These are phyloP conservation scores for Scaptomyza polygonia DNA, from an alignment of 2,888 invertebrate species.

Conservation along the genomic window DNA sequence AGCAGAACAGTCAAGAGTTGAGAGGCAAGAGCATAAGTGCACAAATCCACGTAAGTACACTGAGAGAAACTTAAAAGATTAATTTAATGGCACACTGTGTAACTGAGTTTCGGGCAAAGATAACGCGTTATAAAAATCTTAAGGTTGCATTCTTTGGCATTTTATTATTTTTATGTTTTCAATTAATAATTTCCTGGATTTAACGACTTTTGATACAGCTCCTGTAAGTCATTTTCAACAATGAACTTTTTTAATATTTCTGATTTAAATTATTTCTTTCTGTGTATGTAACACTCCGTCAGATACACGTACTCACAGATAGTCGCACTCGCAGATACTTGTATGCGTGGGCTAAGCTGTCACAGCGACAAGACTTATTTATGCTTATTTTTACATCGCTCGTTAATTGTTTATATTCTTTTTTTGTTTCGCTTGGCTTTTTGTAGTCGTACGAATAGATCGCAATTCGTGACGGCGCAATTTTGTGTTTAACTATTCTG, in stretches of 20 bases:
- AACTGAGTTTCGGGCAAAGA: too few relatives aligned
- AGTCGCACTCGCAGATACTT: conserved; percentile 18
- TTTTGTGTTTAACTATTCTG: conserved; percentile 28
- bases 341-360: conserved; percentile 75
- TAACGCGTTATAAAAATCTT: too few relatives aligned
- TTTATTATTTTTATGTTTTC: too few relatives aligned
- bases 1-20: conserved; percentile 26
- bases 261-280: not conserved
- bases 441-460: conserved; percentile 39
- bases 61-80: not conserved
- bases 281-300: conserved; percentile 3
- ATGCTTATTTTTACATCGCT: conserved; percentile 76
- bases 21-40: conserved; percentile 51
- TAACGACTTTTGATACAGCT: too few relatives aligned
- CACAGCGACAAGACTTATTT: conserved; percentile 78
- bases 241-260: too few relatives aligned
- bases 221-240: too few relatives aligned
- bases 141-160: too few relatives aligned
- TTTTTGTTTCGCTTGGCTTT: conserved; percentile 7
- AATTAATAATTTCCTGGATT: too few relatives aligned
- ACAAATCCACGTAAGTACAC: conserved; percentile 54
- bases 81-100: not conserved
- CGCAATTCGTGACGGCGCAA: conserved; percentile 68
- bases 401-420: conserved; percentile 28
- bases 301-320: conserved; percentile 23